phyloP scores from a whole-genome alignment of 1,140 invertebrate species.

The Drosophila erecta region DNA sequence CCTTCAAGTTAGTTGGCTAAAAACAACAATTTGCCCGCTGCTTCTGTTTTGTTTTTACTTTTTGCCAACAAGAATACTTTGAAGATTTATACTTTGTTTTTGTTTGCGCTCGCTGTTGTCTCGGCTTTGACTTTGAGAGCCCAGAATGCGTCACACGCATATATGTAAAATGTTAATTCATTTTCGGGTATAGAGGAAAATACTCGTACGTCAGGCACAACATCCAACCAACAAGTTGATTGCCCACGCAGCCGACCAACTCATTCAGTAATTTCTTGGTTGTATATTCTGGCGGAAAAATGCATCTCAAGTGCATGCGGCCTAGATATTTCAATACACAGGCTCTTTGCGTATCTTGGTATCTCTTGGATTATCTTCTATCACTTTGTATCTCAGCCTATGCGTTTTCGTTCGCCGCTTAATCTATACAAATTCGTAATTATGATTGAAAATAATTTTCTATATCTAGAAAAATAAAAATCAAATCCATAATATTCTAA shows the following conservation, averaged over 20 bases:
- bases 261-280: slow-evolving; percentile 55
- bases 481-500: too few species aligned
- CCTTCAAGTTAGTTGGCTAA: slow-evolving; percentile 45
- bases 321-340: slow-evolving; percentile 9
- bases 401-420: not conserved
- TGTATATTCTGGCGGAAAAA: slow-evolving; percentile 37
- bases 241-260: slow-evolving; percentile 57
- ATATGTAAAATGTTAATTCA: slow-evolving; percentile 68
- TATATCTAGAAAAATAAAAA: too few species aligned
- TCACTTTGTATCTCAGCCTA: not conserved
- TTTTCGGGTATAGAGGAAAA: slow-evolving; percentile 48
- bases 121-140: slow-evolving; percentile 79
- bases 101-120: slow-evolving; percentile 54
- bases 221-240: slow-evolving; percentile 44
- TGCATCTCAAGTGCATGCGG: slow-evolving; percentile 69
- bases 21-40: slow-evolving; percentile 42
- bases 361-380: slow-evolving; percentile 9
- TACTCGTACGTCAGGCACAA: not conserved
- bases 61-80: slow-evolving; percentile 68
- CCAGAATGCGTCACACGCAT: slow-evolving; percentile 73
- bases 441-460: not conserved
- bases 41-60: slow-evolving; percentile 20
- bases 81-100: slow-evolving; percentile 80
- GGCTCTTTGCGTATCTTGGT: slow-evolving; percentile 1
- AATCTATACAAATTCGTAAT: not conserved